A percentile compares a stretch with the other conserved stretches of the same genome.
phyloP scores from a whole-genome alignment of 2,113 vertebrate genomes.

The Amphiprion ocellaris region DNA sequence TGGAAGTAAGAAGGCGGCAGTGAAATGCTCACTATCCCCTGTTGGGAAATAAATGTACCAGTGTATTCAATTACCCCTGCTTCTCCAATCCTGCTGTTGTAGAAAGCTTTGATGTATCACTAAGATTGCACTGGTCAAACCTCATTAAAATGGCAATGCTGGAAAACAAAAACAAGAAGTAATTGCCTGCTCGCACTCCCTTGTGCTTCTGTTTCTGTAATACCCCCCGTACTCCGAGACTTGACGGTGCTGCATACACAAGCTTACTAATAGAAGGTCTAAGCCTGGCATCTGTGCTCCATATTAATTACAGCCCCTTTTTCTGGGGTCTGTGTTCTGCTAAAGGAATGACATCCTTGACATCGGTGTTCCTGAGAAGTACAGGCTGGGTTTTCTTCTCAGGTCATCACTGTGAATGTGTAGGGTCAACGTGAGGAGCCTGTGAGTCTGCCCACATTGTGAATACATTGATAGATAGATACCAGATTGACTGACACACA shows the following conservation, averaged over 20 bases:
- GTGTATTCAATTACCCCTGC: conserved; percentile 71
- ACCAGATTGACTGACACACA: conserved; percentile 40
- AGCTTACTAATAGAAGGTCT: conserved; percentile 33
- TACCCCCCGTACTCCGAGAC: conserved; percentile 7
- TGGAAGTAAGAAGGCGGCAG: conserved; percentile 32
- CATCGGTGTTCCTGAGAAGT: conserved; percentile 18
- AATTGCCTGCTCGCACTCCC: conserved; percentile 66
- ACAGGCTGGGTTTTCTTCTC: conserved; percentile 26
- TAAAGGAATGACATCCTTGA: conserved; percentile 61
- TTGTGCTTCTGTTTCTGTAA: conserved; percentile 56
- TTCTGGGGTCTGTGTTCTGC: conserved; percentile 24
- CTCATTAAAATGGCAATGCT: conserved; percentile 71
- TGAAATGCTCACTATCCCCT: conserved; percentile 57
- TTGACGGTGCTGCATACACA: conserved; percentile 29
- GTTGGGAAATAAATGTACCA: conserved; percentile 71
- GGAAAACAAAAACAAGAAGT: conserved; percentile 79
- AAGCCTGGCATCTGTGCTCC: conserved; percentile 44
- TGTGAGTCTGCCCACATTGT: conserved; percentile 42
- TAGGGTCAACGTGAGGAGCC: conserved; percentile 38
- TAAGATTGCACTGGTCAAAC: conserved; percentile 72
- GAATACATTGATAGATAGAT: conserved; percentile 43
- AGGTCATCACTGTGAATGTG: conserved; percentile 48
- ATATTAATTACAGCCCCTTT: conserved; percentile 62
- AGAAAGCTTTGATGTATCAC: conserved; percentile 70
- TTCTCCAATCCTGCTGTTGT: conserved; percentile 51